Conservation (phyloP, 2,888 invertebrate genomes). For the Sepioteuthis lessoniana region DNA sequence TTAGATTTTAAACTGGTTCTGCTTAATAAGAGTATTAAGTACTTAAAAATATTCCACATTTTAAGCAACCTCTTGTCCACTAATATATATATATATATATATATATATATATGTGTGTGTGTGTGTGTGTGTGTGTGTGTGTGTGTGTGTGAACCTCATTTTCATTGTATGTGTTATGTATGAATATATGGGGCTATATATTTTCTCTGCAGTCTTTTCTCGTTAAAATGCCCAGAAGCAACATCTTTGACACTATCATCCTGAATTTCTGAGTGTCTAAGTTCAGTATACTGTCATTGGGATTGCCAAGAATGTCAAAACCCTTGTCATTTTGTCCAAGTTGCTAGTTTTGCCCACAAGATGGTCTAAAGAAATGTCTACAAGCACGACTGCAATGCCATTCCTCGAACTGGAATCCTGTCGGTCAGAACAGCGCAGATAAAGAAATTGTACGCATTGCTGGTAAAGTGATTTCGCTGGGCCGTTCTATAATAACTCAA, state of each 20-base stretch:
- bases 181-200: not conserved
- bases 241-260: not conserved
- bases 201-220: not conserved
- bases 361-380: not conserved
- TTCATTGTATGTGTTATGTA: not conserved
- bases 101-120: no score
- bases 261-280: not conserved
- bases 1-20: no score
- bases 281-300: not conserved
- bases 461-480: not conserved
- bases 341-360: not conserved
- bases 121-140: no score
- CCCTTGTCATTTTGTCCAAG: not conserved
- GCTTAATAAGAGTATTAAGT: no score
- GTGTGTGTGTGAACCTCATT: no score
- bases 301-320: not conserved
- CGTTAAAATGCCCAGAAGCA: not conserved
- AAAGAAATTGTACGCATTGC: not conserved
- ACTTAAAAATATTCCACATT: no score
- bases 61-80: no score
- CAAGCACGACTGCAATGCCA: not conserved
- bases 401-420: not conserved
- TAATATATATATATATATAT: no score
- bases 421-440: not conserved
- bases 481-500: not conserved